phyloP scores from a whole-genome alignment of 2,888 invertebrate genomes.

The Limnephilus marmoratus region DNA sequence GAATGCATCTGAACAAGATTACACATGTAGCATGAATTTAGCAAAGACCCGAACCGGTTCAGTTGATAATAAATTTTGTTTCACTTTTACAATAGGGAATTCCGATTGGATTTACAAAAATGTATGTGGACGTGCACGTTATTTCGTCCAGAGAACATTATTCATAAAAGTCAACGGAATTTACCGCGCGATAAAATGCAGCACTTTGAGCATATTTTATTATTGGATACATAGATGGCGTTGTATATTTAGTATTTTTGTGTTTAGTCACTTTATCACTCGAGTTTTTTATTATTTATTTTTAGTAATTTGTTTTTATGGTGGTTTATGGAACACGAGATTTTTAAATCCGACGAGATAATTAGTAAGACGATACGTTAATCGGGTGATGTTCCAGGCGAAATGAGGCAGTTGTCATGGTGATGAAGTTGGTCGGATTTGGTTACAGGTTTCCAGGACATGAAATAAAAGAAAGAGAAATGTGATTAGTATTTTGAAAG shows the following conservation, averaged over 20 bases:
- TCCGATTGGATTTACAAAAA: not conserved
- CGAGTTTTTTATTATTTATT: not conserved
- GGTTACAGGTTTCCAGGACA: conserved; percentile 47
- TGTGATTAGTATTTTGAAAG: conserved; percentile 52
- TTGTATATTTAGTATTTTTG: not conserved
- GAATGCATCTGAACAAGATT: not conserved
- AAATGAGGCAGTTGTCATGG: conserved; percentile 28
- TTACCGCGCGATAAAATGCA: not conserved
- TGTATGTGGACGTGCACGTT: not conserved
- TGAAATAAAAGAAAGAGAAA: conserved; percentile 53
- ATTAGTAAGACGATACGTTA: not conserved
- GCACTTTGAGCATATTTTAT: not conserved
- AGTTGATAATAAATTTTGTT: conserved; percentile 43
- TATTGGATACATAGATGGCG: not conserved
- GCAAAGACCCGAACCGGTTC: conserved; percentile 4
- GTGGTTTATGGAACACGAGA: not conserved
- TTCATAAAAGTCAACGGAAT: not conserved
- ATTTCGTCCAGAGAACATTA: not conserved
- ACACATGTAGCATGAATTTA: conserved; percentile 10
- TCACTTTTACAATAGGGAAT: not conserved
- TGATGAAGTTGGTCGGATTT: conserved; percentile 14
- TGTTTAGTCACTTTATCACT: not conserved
- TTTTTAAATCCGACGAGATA: not conserved
- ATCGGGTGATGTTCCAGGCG: not conserved
- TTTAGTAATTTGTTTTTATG: not conserved